Conservation (phyloP, 2,888 invertebrate genomes). For the Galerucella calmariensis region DNA sequence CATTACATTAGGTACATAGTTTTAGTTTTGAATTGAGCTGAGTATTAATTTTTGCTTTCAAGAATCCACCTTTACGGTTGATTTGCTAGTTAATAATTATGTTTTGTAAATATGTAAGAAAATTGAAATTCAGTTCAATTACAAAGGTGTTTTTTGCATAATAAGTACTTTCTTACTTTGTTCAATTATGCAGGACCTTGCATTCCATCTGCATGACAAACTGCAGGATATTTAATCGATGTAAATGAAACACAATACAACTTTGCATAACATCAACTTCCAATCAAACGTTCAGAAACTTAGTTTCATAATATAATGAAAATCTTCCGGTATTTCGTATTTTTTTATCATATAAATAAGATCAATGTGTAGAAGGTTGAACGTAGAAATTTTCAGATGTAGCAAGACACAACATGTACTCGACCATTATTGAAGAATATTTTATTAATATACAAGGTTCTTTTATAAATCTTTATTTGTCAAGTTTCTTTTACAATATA, state of each 20-base stretch:
- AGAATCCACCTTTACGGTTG: too few relatives aligned
- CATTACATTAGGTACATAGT: too few relatives aligned
- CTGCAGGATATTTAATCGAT: neutral
- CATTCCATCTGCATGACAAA: constrained; percentile 1
- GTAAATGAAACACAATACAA: neutral
- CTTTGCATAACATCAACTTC: neutral
- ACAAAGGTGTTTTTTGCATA: neutral
- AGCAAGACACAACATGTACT: too few relatives aligned
- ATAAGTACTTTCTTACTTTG: constrained; percentile 5
- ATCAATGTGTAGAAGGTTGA: neutral
- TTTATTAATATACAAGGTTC: too few relatives aligned
- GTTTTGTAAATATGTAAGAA: neutral
- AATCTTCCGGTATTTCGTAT: neutral
- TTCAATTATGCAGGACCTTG: neutral
- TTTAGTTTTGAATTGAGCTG: too few relatives aligned
- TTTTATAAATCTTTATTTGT: too few relatives aligned
- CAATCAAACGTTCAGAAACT: neutral
- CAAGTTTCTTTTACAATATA: too few relatives aligned
- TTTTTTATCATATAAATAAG: neutral
- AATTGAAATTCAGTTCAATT: neutral
- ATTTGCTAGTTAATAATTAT: too few relatives aligned
- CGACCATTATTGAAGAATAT: too few relatives aligned
- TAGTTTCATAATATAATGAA: neutral
- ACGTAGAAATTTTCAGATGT: too few relatives aligned
- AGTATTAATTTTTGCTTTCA: too few relatives aligned